Evolutionary conservation across 2,797 vertebrate species (phyloP), one percentile per base, ranked within the genome.

Genomic region (Steatocranus sp.): DNA sequence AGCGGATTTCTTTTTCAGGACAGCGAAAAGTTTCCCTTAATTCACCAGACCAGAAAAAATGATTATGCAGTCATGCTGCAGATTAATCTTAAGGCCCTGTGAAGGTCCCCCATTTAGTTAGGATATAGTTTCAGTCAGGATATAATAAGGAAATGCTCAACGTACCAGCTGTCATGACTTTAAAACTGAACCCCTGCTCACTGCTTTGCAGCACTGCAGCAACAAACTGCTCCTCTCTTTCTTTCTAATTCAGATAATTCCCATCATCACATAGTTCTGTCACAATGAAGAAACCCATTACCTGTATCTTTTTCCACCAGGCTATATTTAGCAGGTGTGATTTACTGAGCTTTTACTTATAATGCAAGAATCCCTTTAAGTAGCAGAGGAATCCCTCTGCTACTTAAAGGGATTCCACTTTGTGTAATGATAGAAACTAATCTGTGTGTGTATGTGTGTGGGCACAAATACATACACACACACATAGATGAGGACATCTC

Each of bases 401-500:
- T 86, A 70, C 84, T 85, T 87, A 61, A 86, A 90, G 89, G 81
- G 84, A 87, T 92, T 89, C 76, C 83, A 76, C 80, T 89, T 63
- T 58, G 75, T 76, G 76, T 78, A 81, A 80, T 86, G 85, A 86
- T 85, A 79, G 86, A 83, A 85, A 87, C 74, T 83, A 89, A 92
- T 90, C 83, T 83, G 76, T 76, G 48, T 56, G 63, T 25, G 36
- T 46, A 11, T 54, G 17, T 20, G 30, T 25, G 15, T 75, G 61
- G 68, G 54, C 56, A 36, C 32, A 48, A 53, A 73, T 78, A 74
- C 25, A 18, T 36, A 66, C 61, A 23, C 1, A 25, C 2, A 77
- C 50, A 51, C 10, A 77, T 32, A 78, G 18, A 81, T 68, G 51
- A 61, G 80, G 61, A 87, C 73, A 79, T 84, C 75, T 88, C 79